Evolutionary conservation across 2,113 vertebrate species (phyloP).

Genomic region (Lamprologus lemairii): DNA sequence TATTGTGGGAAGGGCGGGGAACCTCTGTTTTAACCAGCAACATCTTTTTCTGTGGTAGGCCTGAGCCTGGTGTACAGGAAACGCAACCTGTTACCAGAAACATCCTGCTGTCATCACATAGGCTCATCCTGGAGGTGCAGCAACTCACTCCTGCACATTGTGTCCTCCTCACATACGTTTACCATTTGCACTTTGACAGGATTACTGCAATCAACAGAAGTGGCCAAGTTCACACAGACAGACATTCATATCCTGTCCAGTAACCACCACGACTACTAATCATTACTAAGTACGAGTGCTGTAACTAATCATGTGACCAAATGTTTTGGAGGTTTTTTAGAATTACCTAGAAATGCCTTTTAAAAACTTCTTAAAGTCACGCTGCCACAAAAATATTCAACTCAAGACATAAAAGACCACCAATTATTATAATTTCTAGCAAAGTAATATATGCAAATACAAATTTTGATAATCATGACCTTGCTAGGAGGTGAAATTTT

Average conservation of each 20-base stretch:
- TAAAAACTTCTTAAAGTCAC: neutral
- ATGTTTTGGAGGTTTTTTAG: neutral
- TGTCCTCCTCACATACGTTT: neutral
- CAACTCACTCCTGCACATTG: neutral
- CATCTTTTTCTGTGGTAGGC: neutral
- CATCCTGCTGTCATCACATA: conserved; percentile 7
- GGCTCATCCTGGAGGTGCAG: neutral
- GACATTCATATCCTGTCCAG: neutral
- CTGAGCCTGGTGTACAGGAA: conserved; percentile 14
- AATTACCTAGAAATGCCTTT: neutral
- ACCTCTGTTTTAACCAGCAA: neutral
- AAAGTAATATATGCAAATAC: neutral
- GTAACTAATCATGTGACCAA: neutral
- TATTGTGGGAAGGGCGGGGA: neutral
- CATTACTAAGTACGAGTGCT: neutral
- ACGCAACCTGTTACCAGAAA: conserved; percentile 12
- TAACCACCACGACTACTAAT: neutral
- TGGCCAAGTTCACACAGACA: neutral
- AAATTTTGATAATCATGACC: neutral
- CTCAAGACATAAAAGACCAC: neutral
- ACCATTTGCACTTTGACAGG: neutral
- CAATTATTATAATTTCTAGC: neutral
- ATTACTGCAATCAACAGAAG: neutral
- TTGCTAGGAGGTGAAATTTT: neutral
- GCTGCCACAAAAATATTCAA: neutral